Base-by-base conservation (phyloP, 2,113 vertebrate species). In the Melanostigma gelatinosum region DNA sequence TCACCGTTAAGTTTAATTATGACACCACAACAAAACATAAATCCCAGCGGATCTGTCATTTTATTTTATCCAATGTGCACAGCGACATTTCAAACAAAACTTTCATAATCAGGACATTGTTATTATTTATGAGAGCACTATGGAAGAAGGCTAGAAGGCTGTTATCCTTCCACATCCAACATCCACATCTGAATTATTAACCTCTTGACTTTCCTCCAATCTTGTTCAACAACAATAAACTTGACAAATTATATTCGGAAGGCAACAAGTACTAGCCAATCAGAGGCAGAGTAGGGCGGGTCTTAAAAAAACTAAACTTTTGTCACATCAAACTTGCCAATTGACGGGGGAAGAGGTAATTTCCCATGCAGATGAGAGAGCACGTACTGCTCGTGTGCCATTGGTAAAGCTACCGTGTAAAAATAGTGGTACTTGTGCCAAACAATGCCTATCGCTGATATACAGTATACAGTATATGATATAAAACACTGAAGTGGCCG, bases 401-500 rank as follows among this genome's bases (percentile, higher is more conserved):
- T 9, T 10, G 22, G 50, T n/a, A 54, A n/a, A 10, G 50, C 54
- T 24, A 24, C 54, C n/a, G 9, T 5, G n/a, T 24, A 3, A 55
- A 4, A 55, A 55, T 12, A n/a, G 54, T 10, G 52, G 52, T 10
- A 10, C 9, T 55, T 12, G n/a, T 27, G 54, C n/a, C n/a, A 27
- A 54, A 57, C 24, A 57, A 57, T 1, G 10, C 10, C n/a, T 12
- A 11, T 57, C 54, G 24, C 54, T 27, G n/a, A 27, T 6, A 10
- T 12, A 64, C 61, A 40, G 7, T 6, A 40, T 13, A n/a, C 54
- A 58, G 57, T 16, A 16, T 27, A 27, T 16, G 48, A 42, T 40
- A 57, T 70, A 13, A 74, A 82, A 77, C 29, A 60, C 15, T 58
- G 40, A 75, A 61, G 42, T 40, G 58, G 29, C 29, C 8, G 0